Percentiles rank a stretch among this genome's conserved stretches.
Evolutionary conservation across 1,140 invertebrate species (phyloP).

Genomic region (Sycophila sp.): DNA sequence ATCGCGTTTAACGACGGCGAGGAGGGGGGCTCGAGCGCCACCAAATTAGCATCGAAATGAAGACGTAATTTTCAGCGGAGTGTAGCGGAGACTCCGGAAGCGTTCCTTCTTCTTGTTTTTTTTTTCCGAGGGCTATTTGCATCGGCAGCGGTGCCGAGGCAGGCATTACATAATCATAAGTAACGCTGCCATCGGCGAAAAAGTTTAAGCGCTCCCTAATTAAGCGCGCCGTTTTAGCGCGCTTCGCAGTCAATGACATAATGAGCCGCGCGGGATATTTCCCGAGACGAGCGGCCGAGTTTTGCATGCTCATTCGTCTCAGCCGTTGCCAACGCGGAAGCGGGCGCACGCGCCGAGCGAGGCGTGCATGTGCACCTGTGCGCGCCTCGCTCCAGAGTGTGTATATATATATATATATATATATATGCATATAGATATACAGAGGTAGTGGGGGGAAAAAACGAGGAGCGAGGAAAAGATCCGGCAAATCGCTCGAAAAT

Average conservation of each 20-base stretch:
- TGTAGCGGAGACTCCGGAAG: too few relatives aligned
- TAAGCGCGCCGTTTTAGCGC: neutral
- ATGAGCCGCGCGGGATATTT: neutral
- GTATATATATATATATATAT: neutral
- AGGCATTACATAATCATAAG: neutral
- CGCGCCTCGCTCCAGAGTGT: conserved; percentile 1
- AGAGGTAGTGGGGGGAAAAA: neutral
- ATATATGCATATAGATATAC: conserved; percentile 2
- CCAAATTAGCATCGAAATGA: too few relatives aligned
- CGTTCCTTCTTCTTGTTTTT: too few relatives aligned
- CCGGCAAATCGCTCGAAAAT: conserved; percentile 31
- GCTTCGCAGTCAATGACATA: neutral
- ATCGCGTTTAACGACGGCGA: too few relatives aligned
- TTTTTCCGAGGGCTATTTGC: too few relatives aligned
- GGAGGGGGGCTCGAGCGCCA: too few relatives aligned
- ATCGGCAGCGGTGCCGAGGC: too few relatives aligned
- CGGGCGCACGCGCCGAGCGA: too few relatives aligned
- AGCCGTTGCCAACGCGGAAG: neutral
- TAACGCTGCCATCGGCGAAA: neutral
- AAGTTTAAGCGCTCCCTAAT: neutral
- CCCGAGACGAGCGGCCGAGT: too few relatives aligned
- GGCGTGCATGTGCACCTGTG: too few relatives aligned
- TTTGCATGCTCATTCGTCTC: too few relatives aligned
- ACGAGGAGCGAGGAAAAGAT: neutral
- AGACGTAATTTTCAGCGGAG: too few relatives aligned